Base-by-base conservation (phyloP, 2,797 vertebrate species). In the Rhyacichthys aspro region DNA sequence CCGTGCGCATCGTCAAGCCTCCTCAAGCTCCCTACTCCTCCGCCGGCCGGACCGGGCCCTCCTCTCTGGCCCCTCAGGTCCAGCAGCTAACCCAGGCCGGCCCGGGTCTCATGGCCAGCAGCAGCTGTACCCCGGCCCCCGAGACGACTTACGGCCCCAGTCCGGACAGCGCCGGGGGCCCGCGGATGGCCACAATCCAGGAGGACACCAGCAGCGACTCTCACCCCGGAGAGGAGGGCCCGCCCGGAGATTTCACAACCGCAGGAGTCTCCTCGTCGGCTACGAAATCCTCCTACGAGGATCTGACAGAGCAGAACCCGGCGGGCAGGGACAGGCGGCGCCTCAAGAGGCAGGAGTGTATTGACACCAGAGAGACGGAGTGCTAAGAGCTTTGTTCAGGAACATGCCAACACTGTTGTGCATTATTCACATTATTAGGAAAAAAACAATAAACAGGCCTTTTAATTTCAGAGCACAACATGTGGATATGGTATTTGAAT, bases 291-390 rank as follows among this genome's bases (percentile, higher is more conserved):
- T 98, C 97, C 86, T 99, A 94, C 19, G 96, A 97, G 93, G 98
- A 96, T 88, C 94, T 98, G 90, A 99, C 94, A 0, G 95, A 91
- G 17, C 95, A 91, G 70, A 93, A 85, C 0, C 88, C 77, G 9
- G 23, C 52, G 38, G 73, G 87, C 69, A 93, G 90, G 8, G 95
- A 96, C 62, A 94, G 95, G 65, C 93, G 93, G 39, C 94, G 92
- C 68, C 90, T 98, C 8, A 92, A 94, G 88, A 95, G 96, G 48
- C 98, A 99, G 89, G 92, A 88, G 0, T 88, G 95, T 7, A 83
- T 98, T 55, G 94, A 97, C 87, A 94, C 94, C 86, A 98, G 98
- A 76, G 98, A 99, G 80, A 99, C 97, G 0, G 94, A 96, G 73
- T 99, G 96, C 89, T 99, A 92, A 93, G 59, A 45, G 37, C 19